phyloP scores from a whole-genome alignment of 2,113 vertebrate genomes.

The Acinonyx jubatus region DNA sequence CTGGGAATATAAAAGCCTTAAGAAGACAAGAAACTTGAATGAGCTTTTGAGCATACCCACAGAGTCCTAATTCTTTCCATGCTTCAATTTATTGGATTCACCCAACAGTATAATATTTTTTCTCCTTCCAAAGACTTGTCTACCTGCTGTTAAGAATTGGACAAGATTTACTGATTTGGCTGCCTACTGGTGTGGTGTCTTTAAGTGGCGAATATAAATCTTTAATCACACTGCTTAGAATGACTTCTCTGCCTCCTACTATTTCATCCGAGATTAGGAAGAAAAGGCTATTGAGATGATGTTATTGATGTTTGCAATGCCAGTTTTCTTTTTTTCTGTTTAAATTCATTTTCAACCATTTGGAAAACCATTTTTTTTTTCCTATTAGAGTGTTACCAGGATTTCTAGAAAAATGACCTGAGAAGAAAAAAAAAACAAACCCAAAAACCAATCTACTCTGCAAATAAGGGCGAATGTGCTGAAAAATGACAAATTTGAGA shows the following conservation, averaged over 20 bases:
- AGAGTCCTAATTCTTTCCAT: neutral
- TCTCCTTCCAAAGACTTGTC: constrained; percentile 40
- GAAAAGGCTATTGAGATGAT: constrained; percentile 4
- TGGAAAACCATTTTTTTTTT: neutral
- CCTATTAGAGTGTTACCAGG: neutral
- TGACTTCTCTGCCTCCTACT: constrained; percentile 10
- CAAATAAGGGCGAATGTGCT: neutral
- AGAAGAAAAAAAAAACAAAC: neutral
- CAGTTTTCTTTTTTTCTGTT: neutral
- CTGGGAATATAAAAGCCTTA: neutral
- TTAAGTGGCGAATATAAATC: constrained; percentile 65
- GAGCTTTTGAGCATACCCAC: neutral
- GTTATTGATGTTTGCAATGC: neutral
- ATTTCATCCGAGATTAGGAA: constrained; percentile 43
- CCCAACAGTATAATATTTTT: constrained; percentile 37
- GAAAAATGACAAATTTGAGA: neutral
- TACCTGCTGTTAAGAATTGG: constrained; percentile 66
- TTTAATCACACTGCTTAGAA: constrained; percentile 37
- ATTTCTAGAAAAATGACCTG: neutral
- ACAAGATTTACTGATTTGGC: constrained; percentile 61
- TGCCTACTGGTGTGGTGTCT: constrained; percentile 25
- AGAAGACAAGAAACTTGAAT: neutral
- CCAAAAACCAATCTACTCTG: neutral
- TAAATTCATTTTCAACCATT: constrained; percentile 36
- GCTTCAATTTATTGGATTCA: constrained; percentile 47